A percentile compares a stretch with the other conserved stretches of the same genome.
These are phyloP conservation scores for Pachyseris speciosa DNA, from an alignment of 64 coral and sea anemone species.

Conservation along the genomic window DNA sequence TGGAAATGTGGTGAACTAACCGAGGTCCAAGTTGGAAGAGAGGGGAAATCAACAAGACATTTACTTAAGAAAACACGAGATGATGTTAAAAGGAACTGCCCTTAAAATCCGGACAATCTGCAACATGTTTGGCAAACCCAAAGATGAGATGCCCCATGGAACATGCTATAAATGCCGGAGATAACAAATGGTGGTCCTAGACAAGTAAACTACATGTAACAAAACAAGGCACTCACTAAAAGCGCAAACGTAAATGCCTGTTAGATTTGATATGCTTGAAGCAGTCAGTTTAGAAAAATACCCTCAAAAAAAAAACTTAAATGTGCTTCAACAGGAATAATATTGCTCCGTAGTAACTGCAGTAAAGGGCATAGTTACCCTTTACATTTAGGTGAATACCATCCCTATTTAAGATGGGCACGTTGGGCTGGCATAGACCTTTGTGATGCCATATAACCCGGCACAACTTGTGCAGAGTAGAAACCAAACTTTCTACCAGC, in stretches of 20 bases:
- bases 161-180: not conserved
- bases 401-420: not conserved
- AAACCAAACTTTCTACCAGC: not conserved
- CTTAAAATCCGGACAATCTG: not conserved
- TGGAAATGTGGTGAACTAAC: too few species aligned
- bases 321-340: not conserved
- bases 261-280: too few species aligned
- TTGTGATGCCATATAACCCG: not conserved
- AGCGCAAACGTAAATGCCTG: not conserved
- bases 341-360: not conserved
- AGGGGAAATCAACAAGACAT: too few species aligned
- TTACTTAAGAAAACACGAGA: not conserved
- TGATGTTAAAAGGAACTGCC: not conserved
- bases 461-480: not conserved
- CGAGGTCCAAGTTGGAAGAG: too few species aligned
- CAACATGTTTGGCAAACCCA: conserved; percentile 8
- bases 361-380: not conserved
- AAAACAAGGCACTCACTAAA: not conserved
- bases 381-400: not conserved
- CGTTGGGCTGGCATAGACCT: not conserved
- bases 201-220: not conserved
- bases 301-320: not conserved
- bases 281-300: too few species aligned
- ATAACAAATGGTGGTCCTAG: not conserved
- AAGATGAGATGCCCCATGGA: not conserved